These are phyloP conservation scores for Anoura caudifer DNA, from an alignment of 2,113 vertebrate species.

Conservation along the genomic window DNA sequence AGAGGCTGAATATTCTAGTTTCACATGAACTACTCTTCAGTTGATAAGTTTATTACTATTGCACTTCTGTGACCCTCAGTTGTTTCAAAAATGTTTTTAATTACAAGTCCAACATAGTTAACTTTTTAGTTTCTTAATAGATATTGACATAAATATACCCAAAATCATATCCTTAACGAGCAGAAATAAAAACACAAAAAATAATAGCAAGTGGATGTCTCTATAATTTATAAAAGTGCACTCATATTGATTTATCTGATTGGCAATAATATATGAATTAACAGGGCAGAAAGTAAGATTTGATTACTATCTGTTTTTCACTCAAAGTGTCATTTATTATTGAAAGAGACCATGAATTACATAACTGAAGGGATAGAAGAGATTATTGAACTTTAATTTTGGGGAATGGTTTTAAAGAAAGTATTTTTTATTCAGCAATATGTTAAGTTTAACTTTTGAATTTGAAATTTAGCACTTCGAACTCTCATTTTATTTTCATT, in stretches of 20 bases:
- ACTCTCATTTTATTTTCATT: neutral
- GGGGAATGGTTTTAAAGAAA: neutral
- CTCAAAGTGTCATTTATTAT: neutral
- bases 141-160: neutral
- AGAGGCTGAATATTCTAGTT: neutral
- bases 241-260: neutral
- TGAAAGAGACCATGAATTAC: neutral
- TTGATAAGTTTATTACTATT: neutral
- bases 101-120: neutral
- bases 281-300: neutral
- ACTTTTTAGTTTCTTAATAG: neutral
- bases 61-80: neutral
- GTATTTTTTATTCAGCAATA: neutral
- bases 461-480: neutral
- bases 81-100: neutral
- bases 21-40: neutral
- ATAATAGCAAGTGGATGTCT: neutral
- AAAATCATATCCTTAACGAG: neutral
- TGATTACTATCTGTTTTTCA: slow-evolving; percentile 2
- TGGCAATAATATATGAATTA: neutral
- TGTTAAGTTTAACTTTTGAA: neutral
- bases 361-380: neutral
- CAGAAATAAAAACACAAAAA: neutral
- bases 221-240: neutral
- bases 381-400: neutral